These are phyloP conservation scores for Rhogogaster chlorosoma DNA, from an alignment of 2,888 invertebrate genomes.

Conservation along the genomic window DNA sequence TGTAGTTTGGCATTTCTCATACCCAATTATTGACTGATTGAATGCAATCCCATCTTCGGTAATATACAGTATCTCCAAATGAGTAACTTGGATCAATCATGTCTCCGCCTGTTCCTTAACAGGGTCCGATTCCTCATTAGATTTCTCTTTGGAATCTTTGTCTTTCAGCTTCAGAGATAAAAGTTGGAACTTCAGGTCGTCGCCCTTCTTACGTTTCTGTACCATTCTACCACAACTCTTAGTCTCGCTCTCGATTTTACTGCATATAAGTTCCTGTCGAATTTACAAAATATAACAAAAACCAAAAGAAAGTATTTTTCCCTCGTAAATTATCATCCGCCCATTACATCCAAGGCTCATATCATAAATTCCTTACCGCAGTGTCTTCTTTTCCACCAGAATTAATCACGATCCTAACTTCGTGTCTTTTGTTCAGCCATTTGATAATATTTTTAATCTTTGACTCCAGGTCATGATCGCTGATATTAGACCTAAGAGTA, in stretches of 20 bases:
- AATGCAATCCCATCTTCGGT: background rate
- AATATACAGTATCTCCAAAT: background rate
- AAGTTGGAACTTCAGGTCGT: conserved; percentile 83
- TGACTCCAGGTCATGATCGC: conserved; percentile 71
- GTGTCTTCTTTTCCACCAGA: conserved; percentile 59
- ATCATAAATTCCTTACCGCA: conserved; percentile 58
- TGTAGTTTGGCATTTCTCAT: background rate
- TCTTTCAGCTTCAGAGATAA: conserved; percentile 77
- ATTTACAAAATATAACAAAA: conserved; percentile 53
- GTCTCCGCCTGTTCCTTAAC: background rate
- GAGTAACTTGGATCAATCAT: background rate
- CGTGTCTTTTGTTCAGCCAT: conserved; percentile 70
- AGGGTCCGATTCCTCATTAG: background rate
- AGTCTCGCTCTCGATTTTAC: conserved; percentile 80
- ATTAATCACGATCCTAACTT: conserved; percentile 69
- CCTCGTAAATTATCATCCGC: background rate
- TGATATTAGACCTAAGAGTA: conserved; percentile 70
- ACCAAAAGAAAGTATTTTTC: background rate
- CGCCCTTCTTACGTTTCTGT: conserved; percentile 83
- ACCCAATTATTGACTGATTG: background rate
- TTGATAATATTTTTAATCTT: conserved; percentile 73
- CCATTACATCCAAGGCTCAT: background rate
- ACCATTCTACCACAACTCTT: conserved; percentile 80
- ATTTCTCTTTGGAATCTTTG: background rate
- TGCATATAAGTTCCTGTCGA: conserved; percentile 82